phyloP scores from a whole-genome alignment of 2,797 vertebrate genomes.

The Apogon talboti region DNA sequence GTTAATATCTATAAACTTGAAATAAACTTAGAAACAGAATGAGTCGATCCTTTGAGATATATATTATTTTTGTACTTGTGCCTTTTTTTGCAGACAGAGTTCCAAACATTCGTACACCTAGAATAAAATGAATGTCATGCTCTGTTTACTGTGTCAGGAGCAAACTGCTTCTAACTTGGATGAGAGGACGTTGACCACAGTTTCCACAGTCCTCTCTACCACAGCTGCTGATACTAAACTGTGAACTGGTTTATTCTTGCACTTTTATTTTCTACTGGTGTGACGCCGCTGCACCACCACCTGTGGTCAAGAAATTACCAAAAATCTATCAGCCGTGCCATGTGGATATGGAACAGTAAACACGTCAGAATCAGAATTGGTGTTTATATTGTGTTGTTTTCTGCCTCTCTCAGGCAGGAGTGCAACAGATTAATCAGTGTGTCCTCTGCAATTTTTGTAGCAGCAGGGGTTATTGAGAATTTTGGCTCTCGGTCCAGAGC shows the following conservation, averaged over 20 bases:
- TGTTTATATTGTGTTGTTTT: conserved; percentile 38
- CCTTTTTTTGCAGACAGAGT: conserved; percentile 3
- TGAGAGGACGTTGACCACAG: conserved; percentile 31
- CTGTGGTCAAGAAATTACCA: conserved; percentile 48
- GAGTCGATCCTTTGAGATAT: not conserved
- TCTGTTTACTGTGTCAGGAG: conserved; percentile 37
- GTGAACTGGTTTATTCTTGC: conserved; percentile 6
- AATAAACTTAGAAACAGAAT: not conserved
- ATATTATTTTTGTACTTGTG: conserved; percentile 9
- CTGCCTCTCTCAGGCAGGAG: conserved; percentile 47
- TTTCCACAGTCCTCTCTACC: conserved; percentile 2
- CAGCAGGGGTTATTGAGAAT: conserved; percentile 54
- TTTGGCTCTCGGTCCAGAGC: conserved; percentile 36
- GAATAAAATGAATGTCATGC: conserved; percentile 43
- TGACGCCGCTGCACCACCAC: conserved; percentile 27
- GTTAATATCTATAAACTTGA: conserved; percentile 6
- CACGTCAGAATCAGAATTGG: conserved; percentile 34
- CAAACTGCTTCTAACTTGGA: conserved; percentile 36
- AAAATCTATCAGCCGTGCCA: conserved; percentile 40
- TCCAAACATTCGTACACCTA: conserved; percentile 12
- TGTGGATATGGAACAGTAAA: conserved; percentile 38
- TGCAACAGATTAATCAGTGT: conserved; percentile 58
- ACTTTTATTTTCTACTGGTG: conserved; percentile 27
- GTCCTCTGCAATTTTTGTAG: conserved; percentile 61
- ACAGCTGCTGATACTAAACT: conserved; percentile 21